Conservation (phyloP, 2,888 invertebrate species). For the Diarsia brunnea region DNA sequence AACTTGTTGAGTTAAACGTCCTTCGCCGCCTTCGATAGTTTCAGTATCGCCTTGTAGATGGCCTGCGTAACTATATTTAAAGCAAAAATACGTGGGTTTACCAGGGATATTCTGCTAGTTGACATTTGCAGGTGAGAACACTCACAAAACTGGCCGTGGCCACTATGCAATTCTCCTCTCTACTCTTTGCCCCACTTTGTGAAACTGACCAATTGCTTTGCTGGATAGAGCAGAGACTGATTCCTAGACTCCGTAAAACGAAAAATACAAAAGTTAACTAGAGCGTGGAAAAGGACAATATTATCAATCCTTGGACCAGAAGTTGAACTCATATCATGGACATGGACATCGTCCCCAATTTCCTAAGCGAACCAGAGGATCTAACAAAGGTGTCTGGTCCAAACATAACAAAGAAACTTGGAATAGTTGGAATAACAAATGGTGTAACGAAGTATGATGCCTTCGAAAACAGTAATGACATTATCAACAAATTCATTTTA, state of each 20-base stretch:
- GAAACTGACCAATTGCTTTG: neutral
- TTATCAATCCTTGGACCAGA: neutral
- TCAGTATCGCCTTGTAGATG: constrained; percentile 20
- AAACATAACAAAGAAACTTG: neutral
- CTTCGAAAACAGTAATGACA: neutral
- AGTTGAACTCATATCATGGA: neutral
- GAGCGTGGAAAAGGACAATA: neutral
- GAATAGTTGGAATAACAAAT: constrained; percentile 7
- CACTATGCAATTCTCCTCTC: neutral
- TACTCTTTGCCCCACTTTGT: neutral
- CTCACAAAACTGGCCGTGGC: neutral
- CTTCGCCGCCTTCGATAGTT: neutral
- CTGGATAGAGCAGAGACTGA: neutral
- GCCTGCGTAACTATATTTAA: neutral
- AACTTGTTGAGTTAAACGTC: neutral
- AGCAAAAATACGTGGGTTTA: neutral
- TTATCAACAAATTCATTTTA: neutral
- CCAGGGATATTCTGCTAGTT: neutral
- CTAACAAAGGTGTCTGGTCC: neutral
- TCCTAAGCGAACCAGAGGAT: neutral
- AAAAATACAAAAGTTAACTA: no score
- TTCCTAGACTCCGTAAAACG: neutral
- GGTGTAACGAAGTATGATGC: neutral
- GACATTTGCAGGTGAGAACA: neutral
- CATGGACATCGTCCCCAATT: no score